A percentile compares a stretch with the other conserved stretches of the same genome.
These are phyloP conservation scores for Stramonita haemastoma DNA, from an alignment of 2,888 invertebrate species.

Conservation along the genomic window DNA sequence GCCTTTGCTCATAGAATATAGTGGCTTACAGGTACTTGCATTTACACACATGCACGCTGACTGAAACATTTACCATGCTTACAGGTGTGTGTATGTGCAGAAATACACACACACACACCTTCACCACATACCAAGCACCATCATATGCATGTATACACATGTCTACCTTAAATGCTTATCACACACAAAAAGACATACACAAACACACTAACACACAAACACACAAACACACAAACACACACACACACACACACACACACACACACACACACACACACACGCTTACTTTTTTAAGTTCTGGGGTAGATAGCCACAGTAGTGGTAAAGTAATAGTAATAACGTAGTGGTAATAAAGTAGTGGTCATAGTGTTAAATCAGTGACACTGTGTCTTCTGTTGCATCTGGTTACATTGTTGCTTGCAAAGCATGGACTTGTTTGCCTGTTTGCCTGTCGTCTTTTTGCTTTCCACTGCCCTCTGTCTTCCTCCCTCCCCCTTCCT, in stretches of 20 bases:
- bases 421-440: slow-evolving; percentile 34
- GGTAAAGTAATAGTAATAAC: not conserved
- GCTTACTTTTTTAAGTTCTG: too few relatives aligned
- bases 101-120: too few relatives aligned
- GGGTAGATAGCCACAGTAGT: too few relatives aligned
- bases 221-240: not conserved
- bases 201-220: not conserved
- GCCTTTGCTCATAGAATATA: not conserved
- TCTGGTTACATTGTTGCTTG: slow-evolving; percentile 14
- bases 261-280: not conserved
- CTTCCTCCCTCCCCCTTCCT: not conserved
- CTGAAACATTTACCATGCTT: too few relatives aligned
- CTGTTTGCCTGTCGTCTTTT: slow-evolving; percentile 34
- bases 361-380: not conserved
- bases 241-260: not conserved
- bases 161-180: too few relatives aligned
- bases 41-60: too few relatives aligned
- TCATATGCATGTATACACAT: too few relatives aligned
- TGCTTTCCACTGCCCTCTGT: slow-evolving; percentile 28
- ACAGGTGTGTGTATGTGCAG: too few relatives aligned
- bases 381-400: not conserved
- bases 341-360: not conserved
- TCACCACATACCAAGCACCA: too few relatives aligned
- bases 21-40: too few relatives aligned
- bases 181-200: not conserved